Conservation (phyloP, 2,113 vertebrate genomes). For the Lathamus discolor region DNA sequence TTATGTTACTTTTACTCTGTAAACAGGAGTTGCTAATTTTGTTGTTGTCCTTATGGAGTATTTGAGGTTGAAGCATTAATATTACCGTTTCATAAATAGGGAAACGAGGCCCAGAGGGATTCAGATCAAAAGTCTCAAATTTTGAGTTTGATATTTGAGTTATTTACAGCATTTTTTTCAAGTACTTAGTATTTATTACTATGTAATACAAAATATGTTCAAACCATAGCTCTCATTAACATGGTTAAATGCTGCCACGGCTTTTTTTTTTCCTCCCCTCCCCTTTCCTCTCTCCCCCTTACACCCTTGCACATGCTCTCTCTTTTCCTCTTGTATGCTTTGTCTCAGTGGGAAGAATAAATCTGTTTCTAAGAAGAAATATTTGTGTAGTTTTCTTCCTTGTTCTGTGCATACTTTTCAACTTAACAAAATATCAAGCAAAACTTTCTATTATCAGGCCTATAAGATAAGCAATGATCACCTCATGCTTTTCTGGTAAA, state of each 20-base stretch:
- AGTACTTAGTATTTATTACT: neutral
- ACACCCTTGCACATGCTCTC: neutral
- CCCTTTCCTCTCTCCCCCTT: neutral
- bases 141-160: neutral
- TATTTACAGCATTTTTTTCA: neutral
- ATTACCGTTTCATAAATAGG: neutral
- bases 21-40: neutral
- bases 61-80: slow-evolving; percentile 1
- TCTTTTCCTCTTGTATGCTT: neutral
- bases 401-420: neutral
- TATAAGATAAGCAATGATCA: neutral
- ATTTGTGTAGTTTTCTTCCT: neutral
- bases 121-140: slow-evolving; percentile 26
- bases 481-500: neutral
- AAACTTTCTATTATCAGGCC: neutral
- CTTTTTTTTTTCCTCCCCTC: neutral
- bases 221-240: neutral
- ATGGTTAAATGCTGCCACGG: neutral
- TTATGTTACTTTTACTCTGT: neutral
- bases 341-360: neutral
- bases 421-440: neutral
- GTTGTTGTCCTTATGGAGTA: neutral
- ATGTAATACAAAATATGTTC: neutral
- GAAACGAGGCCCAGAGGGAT: slow-evolving; percentile 19
- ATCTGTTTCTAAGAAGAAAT: neutral